A percentile compares a stretch with the other conserved stretches of the same genome.
Evolutionary conservation across 2,113 vertebrate genomes (phyloP).

Genomic region (Maccullochella peelii): DNA sequence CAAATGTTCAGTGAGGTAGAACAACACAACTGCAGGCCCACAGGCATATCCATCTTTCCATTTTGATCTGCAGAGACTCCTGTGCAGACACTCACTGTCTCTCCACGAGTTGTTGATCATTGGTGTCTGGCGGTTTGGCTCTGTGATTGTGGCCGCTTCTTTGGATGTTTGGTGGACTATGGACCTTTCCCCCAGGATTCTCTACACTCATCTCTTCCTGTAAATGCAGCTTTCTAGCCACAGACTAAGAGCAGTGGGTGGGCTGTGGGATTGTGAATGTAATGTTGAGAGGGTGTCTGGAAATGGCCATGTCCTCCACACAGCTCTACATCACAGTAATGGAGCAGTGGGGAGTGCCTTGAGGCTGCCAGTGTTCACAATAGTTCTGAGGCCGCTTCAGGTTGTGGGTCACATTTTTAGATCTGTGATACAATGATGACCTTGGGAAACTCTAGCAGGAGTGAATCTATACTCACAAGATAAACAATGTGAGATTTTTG

Average conservation of each 20-base stretch:
- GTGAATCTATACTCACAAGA: not conserved
- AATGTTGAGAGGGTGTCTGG: constrained; percentile 57
- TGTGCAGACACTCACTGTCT: constrained; percentile 5
- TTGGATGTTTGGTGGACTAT: constrained; percentile 51
- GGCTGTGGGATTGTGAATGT: constrained; percentile 61
- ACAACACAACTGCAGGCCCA: constrained; percentile 34
- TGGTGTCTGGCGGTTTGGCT: constrained; percentile 56
- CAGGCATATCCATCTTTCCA: constrained; percentile 43
- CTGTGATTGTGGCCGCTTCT: constrained; percentile 55
- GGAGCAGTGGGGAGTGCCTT: constrained; percentile 41
- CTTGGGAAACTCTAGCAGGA: constrained; percentile 6
- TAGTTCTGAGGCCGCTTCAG: constrained; percentile 25
- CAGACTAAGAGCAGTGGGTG: constrained; percentile 66
- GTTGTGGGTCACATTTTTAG: constrained; percentile 5
- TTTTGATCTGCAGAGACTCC: constrained; percentile 42
- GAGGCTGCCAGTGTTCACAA: constrained; percentile 32
- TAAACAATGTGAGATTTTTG: constrained; percentile 13
- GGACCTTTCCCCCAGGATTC: constrained; percentile 54
- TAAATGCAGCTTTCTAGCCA: constrained; percentile 61
- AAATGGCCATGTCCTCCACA: constrained; percentile 56
- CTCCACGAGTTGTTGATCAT: constrained; percentile 39
- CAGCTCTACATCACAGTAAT: constrained; percentile 52
- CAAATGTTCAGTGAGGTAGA: constrained; percentile 50
- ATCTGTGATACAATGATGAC: constrained; percentile 29
- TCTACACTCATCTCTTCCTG: constrained; percentile 58